phyloP scores from a whole-genome alignment of 2,797 vertebrate species.

The Microctenopoma lineatum region DNA sequence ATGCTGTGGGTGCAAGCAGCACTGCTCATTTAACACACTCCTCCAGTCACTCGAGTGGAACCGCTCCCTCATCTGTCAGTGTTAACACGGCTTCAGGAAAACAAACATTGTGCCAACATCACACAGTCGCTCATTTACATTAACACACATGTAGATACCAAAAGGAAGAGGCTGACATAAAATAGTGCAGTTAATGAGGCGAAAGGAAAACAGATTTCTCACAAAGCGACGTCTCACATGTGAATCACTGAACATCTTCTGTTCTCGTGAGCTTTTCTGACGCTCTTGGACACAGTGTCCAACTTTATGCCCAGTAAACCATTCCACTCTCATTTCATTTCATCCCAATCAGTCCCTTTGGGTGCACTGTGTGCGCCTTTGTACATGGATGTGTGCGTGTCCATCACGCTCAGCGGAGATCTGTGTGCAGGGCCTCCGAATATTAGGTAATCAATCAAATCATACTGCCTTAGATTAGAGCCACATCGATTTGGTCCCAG shows the following conservation, averaged over 20 bases:
- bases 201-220: conserved; percentile 50
- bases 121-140: conserved; percentile 37
- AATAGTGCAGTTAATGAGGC: conserved; percentile 20
- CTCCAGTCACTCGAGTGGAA: conserved; percentile 42
- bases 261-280: conserved; percentile 66
- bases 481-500: conserved; percentile 73
- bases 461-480: conserved; percentile 74
- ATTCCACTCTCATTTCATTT: conserved; percentile 72
- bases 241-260: conserved; percentile 68
- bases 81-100: conserved; percentile 35
- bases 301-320: conserved; percentile 53
- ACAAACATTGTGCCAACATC: conserved; percentile 60
- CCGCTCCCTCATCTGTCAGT: conserved; percentile 49
- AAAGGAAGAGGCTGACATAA: neutral
- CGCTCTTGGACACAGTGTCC: conserved; percentile 47
- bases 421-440: conserved; percentile 58
- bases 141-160: conserved; percentile 8
- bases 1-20: conserved; percentile 37
- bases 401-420: neutral
- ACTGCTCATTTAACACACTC: conserved; percentile 56
- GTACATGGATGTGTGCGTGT: conserved; percentile 22
- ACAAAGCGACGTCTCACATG: conserved; percentile 33
- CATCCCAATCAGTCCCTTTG: conserved; percentile 64
- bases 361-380: conserved; percentile 47
- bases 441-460: conserved; percentile 81